Conservation (phyloP, 2,888 invertebrate genomes). For the Proisotoma minuta region DNA sequence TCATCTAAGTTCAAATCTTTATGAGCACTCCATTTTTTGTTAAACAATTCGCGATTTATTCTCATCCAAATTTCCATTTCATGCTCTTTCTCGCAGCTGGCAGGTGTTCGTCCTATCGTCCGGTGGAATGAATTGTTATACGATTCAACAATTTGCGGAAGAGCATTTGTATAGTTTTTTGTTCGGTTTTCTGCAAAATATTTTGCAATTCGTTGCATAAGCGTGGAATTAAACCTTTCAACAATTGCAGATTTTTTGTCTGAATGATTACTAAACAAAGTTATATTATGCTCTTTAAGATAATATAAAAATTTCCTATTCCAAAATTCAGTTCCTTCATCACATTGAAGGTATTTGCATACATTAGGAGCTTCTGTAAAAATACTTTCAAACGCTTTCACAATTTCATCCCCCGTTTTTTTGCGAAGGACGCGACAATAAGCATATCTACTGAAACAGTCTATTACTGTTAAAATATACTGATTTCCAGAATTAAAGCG, state of each 20-base stretch:
- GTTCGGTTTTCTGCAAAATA: slow-evolving; percentile 14
- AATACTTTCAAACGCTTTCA: slow-evolving; percentile 11
- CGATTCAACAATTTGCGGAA: slow-evolving; percentile 6
- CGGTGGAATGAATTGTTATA: slow-evolving; percentile 21
- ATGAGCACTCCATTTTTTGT: not conserved
- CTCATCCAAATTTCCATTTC: slow-evolving; percentile 1
- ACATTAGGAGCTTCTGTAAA: not conserved
- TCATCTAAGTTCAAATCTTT: not conserved
- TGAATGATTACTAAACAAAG: slow-evolving; percentile 16
- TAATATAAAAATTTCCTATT: slow-evolving; percentile 1
- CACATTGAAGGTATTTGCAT: slow-evolving; percentile 7
- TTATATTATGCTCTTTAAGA: slow-evolving; percentile 9
- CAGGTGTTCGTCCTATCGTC: slow-evolving; percentile 7
- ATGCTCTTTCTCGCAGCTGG: slow-evolving; percentile 7
- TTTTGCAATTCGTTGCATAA: slow-evolving; percentile 16
- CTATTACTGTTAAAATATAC: slow-evolving; percentile 22
- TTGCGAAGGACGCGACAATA: slow-evolving; percentile 4
- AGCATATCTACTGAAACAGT: slow-evolving; percentile 10
- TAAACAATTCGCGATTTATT: not conserved
- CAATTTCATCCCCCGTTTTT: slow-evolving; percentile 18
- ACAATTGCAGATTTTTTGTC: slow-evolving; percentile 14
- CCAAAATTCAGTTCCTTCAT: slow-evolving; percentile 20
- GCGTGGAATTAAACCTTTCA: slow-evolving; percentile 26
- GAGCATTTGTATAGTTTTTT: slow-evolving; percentile 17
- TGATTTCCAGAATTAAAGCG: slow-evolving; percentile 10